Percentiles rank a stretch among this genome's conserved stretches.
These are phyloP conservation scores for Salvelinus namaycush DNA, from an alignment of 2,113 vertebrate species.

Conservation along the genomic window DNA sequence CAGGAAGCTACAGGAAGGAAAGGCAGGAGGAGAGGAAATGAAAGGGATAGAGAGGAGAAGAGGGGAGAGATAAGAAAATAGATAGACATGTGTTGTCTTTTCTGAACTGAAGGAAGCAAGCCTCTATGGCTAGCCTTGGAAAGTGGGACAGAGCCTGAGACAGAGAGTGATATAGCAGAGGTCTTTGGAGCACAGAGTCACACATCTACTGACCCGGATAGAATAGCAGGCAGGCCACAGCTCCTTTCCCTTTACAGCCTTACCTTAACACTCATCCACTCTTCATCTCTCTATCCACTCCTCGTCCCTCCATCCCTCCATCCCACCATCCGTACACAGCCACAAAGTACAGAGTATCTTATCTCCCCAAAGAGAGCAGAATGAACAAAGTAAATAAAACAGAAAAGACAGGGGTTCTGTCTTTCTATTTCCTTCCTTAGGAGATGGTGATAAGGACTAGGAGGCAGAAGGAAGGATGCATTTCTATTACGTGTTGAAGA, in stretches of 20 bases:
- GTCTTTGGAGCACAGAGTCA: background rate
- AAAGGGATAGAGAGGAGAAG: background rate
- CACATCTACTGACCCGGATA: background rate
- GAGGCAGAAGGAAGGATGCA: background rate
- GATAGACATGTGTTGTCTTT: background rate
- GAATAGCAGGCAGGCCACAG: background rate
- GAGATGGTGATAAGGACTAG: background rate
- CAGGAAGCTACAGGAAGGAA: background rate
- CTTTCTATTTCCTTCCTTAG: too few species aligned
- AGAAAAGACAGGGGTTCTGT: background rate
- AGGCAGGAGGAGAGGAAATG: slow-evolving; percentile 6
- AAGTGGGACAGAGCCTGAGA: background rate
- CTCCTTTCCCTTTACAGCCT: background rate
- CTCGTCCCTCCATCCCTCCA: too few species aligned
- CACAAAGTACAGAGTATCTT: background rate
- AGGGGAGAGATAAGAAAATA: background rate
- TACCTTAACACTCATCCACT: background rate
- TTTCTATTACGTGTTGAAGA: background rate
- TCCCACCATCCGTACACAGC: background rate
- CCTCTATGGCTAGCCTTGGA: background rate
- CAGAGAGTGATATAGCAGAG: background rate
- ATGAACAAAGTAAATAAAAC: background rate
- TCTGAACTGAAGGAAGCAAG: background rate
- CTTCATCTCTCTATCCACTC: background rate
- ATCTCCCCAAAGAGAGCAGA: background rate